Base-by-base conservation (phyloP, 1,140 invertebrate species). In the Eurosta solidaginis region DNA sequence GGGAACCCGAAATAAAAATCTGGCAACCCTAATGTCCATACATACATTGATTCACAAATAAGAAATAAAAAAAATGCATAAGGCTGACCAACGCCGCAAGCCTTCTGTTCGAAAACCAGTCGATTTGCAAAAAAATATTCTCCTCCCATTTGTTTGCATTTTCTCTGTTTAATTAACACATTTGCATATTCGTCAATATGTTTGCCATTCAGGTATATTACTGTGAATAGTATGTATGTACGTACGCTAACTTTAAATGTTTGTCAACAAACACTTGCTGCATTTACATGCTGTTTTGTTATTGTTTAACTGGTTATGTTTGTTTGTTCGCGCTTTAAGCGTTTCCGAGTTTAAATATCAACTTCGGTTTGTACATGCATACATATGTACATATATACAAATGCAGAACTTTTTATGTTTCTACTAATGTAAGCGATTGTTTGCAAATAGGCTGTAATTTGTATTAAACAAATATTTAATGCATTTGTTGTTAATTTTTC, bases 121-220 rank as follows among this genome's bases (percentile, higher is more conserved):
- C 33, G 14, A 68, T 40, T 68, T 17, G 59, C n/a, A n/a, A n/a
- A 68, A 68, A 68, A 68, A 68, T 36, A 12, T 68, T 27, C 33
- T 17, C 36, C 59, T 68, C n/a, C n/a, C 73, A 75, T 75, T 47
- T 75, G 73, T 68, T 75, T 47, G 73, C 73, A 29, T 27, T 45
- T 25, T 25, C 45, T 47, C 42, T 17, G 20, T 17, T 75, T 75
- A 75, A 75, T 75, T 75, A 27, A 49, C 42, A 75, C 73, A 75
- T 75, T 33, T 33, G 7, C 20, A 14, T 25, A n/a, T n/a, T n/a
- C 3, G 17, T 17, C n/a, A 17, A 52, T 52, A 52, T 5, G 49
- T 52, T 3, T 52, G 49, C 3, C n/a, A n/a, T n/a, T n/a, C n/a
- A 27, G 1, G 27, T 36, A 7, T 36, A 17, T 68, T 12, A 9